Conservation (phyloP, 2,888 invertebrate species). For the Troides helena region DNA sequence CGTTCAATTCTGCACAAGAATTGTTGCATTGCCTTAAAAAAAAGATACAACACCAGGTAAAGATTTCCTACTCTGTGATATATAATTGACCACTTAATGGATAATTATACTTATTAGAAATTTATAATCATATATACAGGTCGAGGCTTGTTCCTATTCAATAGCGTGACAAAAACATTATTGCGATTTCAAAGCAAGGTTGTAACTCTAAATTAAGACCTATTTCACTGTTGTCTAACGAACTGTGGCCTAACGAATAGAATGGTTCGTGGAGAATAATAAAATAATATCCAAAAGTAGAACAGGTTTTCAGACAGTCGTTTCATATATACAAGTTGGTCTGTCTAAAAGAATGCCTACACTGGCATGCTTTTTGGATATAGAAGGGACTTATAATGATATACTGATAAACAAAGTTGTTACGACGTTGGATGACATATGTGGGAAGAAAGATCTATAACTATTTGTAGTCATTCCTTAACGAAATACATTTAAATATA, state of each 20-base stretch:
- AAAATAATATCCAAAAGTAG: background rate
- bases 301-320: background rate
- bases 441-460: background rate
- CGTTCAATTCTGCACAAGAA: too few species aligned
- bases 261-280: background rate
- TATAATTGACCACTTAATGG: too few species aligned
- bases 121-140: too few species aligned
- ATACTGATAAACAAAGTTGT: background rate
- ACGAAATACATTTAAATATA: background rate
- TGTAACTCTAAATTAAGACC: too few species aligned
- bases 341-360: background rate
- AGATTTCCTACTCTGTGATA: too few species aligned
- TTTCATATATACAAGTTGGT: background rate
- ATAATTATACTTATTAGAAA: too few species aligned
- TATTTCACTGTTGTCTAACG: background rate
- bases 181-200: too few species aligned
- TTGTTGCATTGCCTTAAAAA: too few species aligned
- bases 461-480: background rate
- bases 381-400: background rate
- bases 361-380: background rate
- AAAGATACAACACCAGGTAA: too few species aligned
- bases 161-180: too few species aligned
- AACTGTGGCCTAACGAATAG: background rate
- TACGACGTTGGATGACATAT: background rate
- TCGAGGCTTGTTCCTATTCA: too few species aligned